Evolutionary conservation across 2,797 vertebrate species (phyloP).

Genomic region (Chelon auratus): DNA sequence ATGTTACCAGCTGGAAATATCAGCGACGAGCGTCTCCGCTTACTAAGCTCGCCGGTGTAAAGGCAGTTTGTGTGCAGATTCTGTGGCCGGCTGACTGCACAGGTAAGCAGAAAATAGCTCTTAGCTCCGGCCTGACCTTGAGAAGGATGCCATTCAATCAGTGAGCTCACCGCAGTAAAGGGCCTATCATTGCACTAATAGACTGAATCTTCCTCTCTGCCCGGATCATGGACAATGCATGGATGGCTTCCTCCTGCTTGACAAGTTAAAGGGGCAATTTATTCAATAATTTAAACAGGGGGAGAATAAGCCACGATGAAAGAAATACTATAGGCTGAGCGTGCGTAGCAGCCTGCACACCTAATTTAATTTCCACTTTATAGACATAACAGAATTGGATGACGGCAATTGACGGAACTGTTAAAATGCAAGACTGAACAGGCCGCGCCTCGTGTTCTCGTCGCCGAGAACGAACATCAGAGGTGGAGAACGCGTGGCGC

Average conservation of each 20-base stretch:
- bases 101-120: slow-evolving; percentile 85
- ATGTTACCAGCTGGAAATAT: slow-evolving; percentile 80
- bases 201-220: slow-evolving; percentile 74
- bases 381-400: slow-evolving; percentile 71
- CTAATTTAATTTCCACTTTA: slow-evolving; percentile 78
- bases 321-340: slow-evolving; percentile 70
- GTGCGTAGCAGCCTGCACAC: slow-evolving; percentile 69
- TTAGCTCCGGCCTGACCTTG: slow-evolving; percentile 81
- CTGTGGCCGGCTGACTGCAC: slow-evolving; percentile 78
- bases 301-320: slow-evolving; percentile 70
- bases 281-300: slow-evolving; percentile 76
- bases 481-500: slow-evolving; percentile 40
- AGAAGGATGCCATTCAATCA: slow-evolving; percentile 81
- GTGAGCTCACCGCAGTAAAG: slow-evolving; percentile 72
- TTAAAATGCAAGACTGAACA: slow-evolving; percentile 73
- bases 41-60: slow-evolving; percentile 71
- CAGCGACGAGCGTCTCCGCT: slow-evolving; percentile 74
- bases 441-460: slow-evolving; percentile 46
- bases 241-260: slow-evolving; percentile 74
- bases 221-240: slow-evolving; percentile 74
- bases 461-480: slow-evolving; percentile 58
- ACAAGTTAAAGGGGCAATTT: slow-evolving; percentile 77
- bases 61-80: slow-evolving; percentile 77
- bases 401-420: slow-evolving; percentile 70
- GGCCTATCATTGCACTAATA: slow-evolving; percentile 80